Evolutionary conservation across 2,113 vertebrate species (phyloP).

Genomic region (Thunnus thynnus): DNA sequence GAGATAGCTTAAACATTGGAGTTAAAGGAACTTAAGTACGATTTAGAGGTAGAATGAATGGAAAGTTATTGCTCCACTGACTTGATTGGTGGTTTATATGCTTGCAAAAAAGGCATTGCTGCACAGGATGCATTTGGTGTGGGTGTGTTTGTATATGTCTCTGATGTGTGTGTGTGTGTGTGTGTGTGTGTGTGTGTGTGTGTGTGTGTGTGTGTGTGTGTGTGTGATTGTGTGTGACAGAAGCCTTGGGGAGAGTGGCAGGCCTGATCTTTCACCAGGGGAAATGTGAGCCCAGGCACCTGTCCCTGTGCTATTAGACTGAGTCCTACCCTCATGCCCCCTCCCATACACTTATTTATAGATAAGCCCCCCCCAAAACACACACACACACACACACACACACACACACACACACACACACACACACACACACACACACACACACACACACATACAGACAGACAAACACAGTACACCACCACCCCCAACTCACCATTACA

Average conservation of each 20-base stretch:
- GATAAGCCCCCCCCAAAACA: constrained; percentile 57
- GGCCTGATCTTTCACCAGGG: constrained; percentile 86
- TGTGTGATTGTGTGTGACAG: constrained; percentile 39
- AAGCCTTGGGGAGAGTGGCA: constrained; percentile 81
- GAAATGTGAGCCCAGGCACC: constrained; percentile 90
- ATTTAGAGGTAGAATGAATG: constrained; percentile 59
- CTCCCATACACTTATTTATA: constrained; percentile 87
- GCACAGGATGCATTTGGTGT: constrained; percentile 29
- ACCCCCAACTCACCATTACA: constrained; percentile 27
- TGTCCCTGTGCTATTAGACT: constrained; percentile 85
- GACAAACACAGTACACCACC: not conserved
- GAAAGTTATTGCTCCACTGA: constrained; percentile 56
- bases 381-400: constrained; percentile 14
- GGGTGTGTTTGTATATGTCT: constrained; percentile 44
- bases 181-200: constrained; percentile 26
- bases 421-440: no score
- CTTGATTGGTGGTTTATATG: constrained; percentile 24
- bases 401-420: no score
- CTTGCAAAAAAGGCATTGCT: constrained; percentile 32
- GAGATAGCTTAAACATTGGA: constrained; percentile 46
- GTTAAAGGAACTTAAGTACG: constrained; percentile 57
- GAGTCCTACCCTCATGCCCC: constrained; percentile 77
- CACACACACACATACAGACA: no score
- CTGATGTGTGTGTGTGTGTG: constrained; percentile 4
- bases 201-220: constrained; percentile 22